Evolutionary conservation across 2,113 vertebrate genomes (phyloP).

Genomic region (Dicaeum eximium): DNA sequence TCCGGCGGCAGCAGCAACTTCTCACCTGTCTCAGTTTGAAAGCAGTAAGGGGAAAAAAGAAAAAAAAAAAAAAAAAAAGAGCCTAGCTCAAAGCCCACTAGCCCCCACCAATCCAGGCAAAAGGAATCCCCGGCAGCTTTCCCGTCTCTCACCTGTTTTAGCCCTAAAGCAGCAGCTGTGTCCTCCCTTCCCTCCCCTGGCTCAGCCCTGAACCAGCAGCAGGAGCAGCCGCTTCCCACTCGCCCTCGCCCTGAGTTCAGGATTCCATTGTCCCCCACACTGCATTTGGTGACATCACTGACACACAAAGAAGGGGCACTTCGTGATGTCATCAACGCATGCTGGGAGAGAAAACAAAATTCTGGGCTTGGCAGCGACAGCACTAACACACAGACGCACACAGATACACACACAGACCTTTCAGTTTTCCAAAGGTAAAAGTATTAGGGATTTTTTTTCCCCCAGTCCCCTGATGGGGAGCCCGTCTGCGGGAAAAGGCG

Average conservation of each 20-base stretch:
- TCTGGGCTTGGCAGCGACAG: neutral
- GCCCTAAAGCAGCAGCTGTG: conserved; percentile 20
- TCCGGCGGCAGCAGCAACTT: conserved; percentile 11
- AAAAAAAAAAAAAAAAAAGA: neutral
- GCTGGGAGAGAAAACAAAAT: conserved; percentile 50
- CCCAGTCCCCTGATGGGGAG: neutral
- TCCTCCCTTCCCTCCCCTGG: neutral
- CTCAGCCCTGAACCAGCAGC: conserved; percentile 16
- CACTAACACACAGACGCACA: neutral
- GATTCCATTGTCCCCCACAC: conserved; percentile 64
- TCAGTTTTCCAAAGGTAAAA: neutral
- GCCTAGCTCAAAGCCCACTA: neutral
- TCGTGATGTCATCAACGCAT: conserved; percentile 61
- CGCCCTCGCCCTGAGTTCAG: conserved; percentile 28
- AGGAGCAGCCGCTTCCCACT: conserved; percentile 19
- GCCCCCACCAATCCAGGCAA: neutral
- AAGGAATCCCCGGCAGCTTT: conserved; percentile 7
- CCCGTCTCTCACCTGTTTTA: conserved; percentile 57
- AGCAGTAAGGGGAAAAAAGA: neutral
- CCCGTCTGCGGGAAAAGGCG: neutral
- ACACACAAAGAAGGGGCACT: conserved; percentile 58
- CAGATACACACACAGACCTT: neutral
- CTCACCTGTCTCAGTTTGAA: conserved; percentile 28
- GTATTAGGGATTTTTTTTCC: neutral
- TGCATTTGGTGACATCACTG: conserved; percentile 57